phyloP scores from a whole-genome alignment of 1,140 invertebrate genomes.

The Acromyrmex echinatior region DNA sequence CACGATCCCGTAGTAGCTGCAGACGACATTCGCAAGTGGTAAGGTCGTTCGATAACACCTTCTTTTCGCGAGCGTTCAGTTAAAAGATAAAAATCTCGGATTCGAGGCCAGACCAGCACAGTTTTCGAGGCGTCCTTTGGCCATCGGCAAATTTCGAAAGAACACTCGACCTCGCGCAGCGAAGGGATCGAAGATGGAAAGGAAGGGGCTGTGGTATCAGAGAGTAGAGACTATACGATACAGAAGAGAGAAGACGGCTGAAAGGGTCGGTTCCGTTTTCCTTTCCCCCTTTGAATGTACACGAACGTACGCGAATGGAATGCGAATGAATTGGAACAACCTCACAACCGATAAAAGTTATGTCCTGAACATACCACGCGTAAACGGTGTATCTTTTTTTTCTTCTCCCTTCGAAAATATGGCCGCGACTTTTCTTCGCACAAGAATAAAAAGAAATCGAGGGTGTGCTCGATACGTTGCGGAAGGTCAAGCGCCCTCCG shows the following conservation, averaged over 20 bases:
- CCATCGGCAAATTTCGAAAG: slow-evolving; percentile 81
- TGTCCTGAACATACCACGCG: slow-evolving; percentile 65
- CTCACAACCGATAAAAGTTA: slow-evolving; percentile 68
- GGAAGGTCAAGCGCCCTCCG: slow-evolving; percentile 85
- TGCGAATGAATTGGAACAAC: slow-evolving; percentile 67
- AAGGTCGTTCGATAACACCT: slow-evolving; percentile 73
- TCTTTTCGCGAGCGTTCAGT: slow-evolving; percentile 70
- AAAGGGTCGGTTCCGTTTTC: neutral
- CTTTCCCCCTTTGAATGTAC: neutral
- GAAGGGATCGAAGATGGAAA: neutral
- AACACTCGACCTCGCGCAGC: slow-evolving; percentile 72
- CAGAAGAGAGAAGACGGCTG: neutral
- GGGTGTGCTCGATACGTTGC: slow-evolving; percentile 78
- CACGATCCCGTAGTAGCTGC: slow-evolving; percentile 28
- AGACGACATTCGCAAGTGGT: slow-evolving; percentile 66
- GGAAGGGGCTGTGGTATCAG: neutral
- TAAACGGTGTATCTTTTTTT: slow-evolving; percentile 68
- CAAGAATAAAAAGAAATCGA: slow-evolving; percentile 54
- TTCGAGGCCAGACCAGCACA: slow-evolving; percentile 74
- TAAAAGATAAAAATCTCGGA: slow-evolving; percentile 76
- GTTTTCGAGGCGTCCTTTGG: slow-evolving; percentile 74
- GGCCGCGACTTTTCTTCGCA: neutral
- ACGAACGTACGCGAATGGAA: neutral
- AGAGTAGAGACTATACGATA: neutral
- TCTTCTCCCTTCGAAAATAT: slow-evolving; percentile 60